phyloP scores from a whole-genome alignment of 2,888 invertebrate genomes.

The Drosophila formosana region DNA sequence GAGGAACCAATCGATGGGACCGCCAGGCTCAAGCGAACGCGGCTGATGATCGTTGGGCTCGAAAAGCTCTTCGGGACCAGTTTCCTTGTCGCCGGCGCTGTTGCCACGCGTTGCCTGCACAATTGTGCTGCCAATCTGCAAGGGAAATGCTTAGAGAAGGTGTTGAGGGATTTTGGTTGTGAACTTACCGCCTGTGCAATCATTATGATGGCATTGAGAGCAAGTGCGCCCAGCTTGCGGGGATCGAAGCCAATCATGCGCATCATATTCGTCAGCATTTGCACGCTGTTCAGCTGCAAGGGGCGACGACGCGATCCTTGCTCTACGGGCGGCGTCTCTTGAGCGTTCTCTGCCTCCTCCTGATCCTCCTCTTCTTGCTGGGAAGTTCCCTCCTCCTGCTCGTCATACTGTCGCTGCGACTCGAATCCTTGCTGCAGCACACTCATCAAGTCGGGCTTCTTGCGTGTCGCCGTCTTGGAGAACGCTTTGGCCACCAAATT shows the following conservation, averaged over 20 bases:
- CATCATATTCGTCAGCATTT: conserved; percentile 86
- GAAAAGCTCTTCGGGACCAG: conserved; percentile 72
- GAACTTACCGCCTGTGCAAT: conserved; percentile 92
- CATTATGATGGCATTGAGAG: conserved; percentile 93
- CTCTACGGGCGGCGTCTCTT: conserved; percentile 60
- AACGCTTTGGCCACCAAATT: conserved; percentile 88
- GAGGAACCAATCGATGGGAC: conserved; percentile 88
- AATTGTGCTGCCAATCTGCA: conserved; percentile 78
- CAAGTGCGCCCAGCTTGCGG: conserved; percentile 91
- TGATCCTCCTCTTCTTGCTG: conserved; percentile 34
- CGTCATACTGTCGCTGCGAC: conserved; percentile 28
- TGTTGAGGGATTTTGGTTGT: not conserved
- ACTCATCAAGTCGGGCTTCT: conserved; percentile 69
- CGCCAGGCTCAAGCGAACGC: conserved; percentile 78
- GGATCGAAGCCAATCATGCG: conserved; percentile 91
- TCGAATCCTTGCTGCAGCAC: conserved; percentile 65
- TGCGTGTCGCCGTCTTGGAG: conserved; percentile 55
- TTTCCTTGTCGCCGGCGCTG: conserved; percentile 1
- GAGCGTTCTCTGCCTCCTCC: conserved; percentile 57
- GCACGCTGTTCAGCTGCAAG: conserved; percentile 56
- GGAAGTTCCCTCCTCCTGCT: conserved; percentile 20
- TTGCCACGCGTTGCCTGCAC: conserved; percentile 62
- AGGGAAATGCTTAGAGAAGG: not conserved
- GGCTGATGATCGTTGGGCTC: conserved; percentile 73
- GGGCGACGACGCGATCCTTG: conserved; percentile 29